Base-by-base conservation (phyloP, 2,797 vertebrate genomes). In the Setipinna tenuifilis region DNA sequence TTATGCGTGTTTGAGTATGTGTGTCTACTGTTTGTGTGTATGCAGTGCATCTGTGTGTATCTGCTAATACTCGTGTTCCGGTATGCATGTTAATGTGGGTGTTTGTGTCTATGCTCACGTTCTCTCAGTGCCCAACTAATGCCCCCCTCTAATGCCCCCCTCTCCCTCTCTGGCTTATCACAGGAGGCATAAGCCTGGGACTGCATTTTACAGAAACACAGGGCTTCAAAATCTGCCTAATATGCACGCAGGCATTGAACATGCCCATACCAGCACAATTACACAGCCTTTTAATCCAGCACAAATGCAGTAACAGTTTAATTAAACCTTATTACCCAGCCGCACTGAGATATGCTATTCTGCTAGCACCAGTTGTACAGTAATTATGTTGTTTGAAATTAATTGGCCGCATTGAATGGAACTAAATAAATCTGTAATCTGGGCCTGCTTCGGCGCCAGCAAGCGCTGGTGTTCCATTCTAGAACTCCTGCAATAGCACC, bases 251-350 rank as follows among this genome's bases (percentile, higher is more conserved):
- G 12, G 11, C 14, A 75, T 3, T 16, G 12, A 71, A 71, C 28
- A 71, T 5, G 14, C 16, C 16, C 68, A 75, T 19, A 14, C 62
- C 31, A 1, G 0, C 10, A 31, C 62, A 68, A 68, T 28, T 68
- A 68, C 62, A 68, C 12, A 75, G 28, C 68, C 68, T 75, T 75
- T 35, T 35, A 75, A 75, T 75, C 68, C 68, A 75, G 14, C 10
- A 35, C 28, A 75, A 71, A 75, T 35, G 31, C 65, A 35, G 28
- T 28, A 35, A 35, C 68, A 75, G 68, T 75, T 17, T 75, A 75
- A 75, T 75, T 35, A 75, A 31, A 19, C 68, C 68, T 41, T 41
- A 75, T 75, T 35, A 75, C 68, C 0, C 68, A 75, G 31, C 3
- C 68, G 14, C 14, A 31, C 17, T 41, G 35, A 31, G 14, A 31